These are phyloP conservation scores for Auanema freiburgensis DNA, from an alignment of 2,888 invertebrate genomes.

Conservation along the genomic window DNA sequence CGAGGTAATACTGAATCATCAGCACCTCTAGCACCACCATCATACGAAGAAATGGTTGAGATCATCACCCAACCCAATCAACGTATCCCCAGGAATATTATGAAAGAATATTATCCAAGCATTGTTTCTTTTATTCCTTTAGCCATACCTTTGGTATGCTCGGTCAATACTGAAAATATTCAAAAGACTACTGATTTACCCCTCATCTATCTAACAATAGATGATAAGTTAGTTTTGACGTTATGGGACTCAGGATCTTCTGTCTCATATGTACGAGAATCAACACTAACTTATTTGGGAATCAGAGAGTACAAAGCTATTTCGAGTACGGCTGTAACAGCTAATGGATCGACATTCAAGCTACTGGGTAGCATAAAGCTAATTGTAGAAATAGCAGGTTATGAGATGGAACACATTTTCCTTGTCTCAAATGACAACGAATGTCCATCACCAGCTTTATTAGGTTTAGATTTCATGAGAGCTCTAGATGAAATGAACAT, in stretches of 20 bases:
- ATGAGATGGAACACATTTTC: slow-evolving; percentile 3
- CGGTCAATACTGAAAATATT: no score
- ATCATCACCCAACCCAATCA: no score
- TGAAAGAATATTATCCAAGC: no score
- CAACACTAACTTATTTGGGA: not conserved
- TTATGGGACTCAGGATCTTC: slow-evolving; percentile 15
- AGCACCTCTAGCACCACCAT: no score
- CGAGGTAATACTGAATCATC: no score
- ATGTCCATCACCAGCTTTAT: slow-evolving; percentile 8
- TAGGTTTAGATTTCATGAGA: slow-evolving; percentile 10
- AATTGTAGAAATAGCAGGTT: not conserved
- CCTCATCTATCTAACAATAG: slow-evolving; percentile 9
- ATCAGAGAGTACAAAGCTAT: not conserved
- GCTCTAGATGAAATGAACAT: not conserved
- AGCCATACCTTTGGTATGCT: no score
- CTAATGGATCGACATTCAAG: slow-evolving; percentile 5
- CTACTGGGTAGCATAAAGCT: slow-evolving; percentile 2
- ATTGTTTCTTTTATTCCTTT: no score
- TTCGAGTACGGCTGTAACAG: not conserved
- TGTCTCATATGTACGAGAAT: slow-evolving; percentile 14
- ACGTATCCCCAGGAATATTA: no score
- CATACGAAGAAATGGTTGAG: no score
- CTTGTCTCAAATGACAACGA: slow-evolving; percentile 8
- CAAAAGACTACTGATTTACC: not conserved
- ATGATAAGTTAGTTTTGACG: slow-evolving; percentile 2